Base-by-base conservation (phyloP, 64 coral and sea anemone genomes). In the Stylophora pistillata region DNA sequence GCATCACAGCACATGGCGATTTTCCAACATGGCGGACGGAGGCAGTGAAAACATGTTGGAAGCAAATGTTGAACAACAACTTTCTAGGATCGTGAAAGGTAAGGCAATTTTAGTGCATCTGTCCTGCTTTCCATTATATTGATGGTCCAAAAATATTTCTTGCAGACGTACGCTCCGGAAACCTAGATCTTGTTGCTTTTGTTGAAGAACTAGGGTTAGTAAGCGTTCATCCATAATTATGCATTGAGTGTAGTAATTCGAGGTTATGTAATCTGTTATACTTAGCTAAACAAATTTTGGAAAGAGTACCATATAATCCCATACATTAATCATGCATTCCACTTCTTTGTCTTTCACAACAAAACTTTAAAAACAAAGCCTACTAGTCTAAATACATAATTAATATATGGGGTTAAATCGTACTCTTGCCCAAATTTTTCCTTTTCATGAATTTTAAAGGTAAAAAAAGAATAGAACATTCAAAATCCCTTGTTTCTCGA, bases 171-270 rank as follows among this genome's bases (percentile, higher is more conserved):
- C 62, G 80, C 62, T 68, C 32, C 20, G 65, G 65, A 84, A 41
- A 62, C 32, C 31, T 84, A 21, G 80, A 84, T 41, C 80, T 84
- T 11, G 61, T 84, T 2, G 69, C 61, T 26, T 69, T 95, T 25
- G 93, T 95, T 32, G 89, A 88, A 73, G 82, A 91, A 29, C 83
- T 95, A 3, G 89, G 93, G 93, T 95, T 73, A 87, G 93, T 87
- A 61, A 73, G n/a, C 26, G 18, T 1, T 52, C 0, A 78, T 37
- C 16, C n/a, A 63, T 31, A 30, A 18, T 70, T 27, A 84, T 64
- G 15, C 17, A 17, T 25, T 0, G 0, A 18, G 12, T 71, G 25
- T 2, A 33, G 34, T 33, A 37, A 15, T 2, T 72, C 23, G 71
- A 58, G 32, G 32, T 64, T 74, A 63, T 65, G 16, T 26, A 54